Evolutionary conservation across 1,140 invertebrate genomes (phyloP), one percentile per base, ranked within the genome.

Genomic region (Drosophila tropicalis): DNA sequence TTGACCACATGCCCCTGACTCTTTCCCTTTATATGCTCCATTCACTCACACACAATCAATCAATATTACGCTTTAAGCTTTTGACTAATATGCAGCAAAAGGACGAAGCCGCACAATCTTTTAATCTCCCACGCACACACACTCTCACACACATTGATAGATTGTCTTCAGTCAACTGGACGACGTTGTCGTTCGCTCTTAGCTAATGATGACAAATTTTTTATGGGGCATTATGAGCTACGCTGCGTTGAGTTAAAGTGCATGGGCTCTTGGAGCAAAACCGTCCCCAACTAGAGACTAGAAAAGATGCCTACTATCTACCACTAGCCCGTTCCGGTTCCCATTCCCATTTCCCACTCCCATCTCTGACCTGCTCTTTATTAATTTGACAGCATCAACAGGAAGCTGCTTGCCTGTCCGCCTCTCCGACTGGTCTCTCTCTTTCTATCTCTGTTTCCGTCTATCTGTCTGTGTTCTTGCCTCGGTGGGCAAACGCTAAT

Each of bases 331-430:
- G n/a, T n/a, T n/a, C n/a, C n/a, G n/a, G n/a, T n/a, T 39, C 36
- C 58, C 61, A n/a, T 34, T 10, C 56, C 56, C 56, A 9, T 57
- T n/a, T 61, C 67, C 36, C 56, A 61, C n/a, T 57, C 64, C 67
- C 36, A 40, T 56, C 57, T 51, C 57, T n/a, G 66, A 36, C 40
- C 62, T 72, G 79, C 79, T 84, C 80, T 87, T 87, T 90, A 90
- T 90, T 90, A 90, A 90, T 90, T 90, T 90, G 87, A 87, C 87
- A 90, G 82, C 86, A 86, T 90, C 86, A 90, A 90, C 82, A 87
- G 84, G 44, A 76, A 72, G 73, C 68, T 66, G 67, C 57, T 66
- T 67, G 74, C n/a, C 15, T 17, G n/a, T 4, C 15, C 15, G 40
- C 13, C 41, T 17, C 4, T 5, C n/a, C 4, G n/a, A 5, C 41